Evolutionary conservation across 2,888 invertebrate genomes (phyloP).

Genomic region (Deroplatys truncata): DNA sequence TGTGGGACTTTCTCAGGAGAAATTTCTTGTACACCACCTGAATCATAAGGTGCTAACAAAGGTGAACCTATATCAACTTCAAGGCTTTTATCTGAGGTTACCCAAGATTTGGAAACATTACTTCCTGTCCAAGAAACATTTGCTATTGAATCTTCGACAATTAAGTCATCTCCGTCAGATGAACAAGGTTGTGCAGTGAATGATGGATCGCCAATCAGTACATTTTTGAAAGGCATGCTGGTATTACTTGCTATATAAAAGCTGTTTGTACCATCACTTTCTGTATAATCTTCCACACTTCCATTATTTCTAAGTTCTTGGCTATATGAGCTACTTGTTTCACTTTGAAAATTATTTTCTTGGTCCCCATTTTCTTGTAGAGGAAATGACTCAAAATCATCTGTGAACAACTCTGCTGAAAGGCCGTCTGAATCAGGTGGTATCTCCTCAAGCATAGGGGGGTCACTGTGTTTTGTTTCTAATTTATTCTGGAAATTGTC

Average conservation of each 20-base stretch:
- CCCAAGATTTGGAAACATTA: background rate
- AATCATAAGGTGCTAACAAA: background rate
- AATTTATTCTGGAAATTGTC: background rate
- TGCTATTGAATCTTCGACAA: background rate
- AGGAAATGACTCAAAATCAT: background rate
- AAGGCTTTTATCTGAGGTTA: background rate
- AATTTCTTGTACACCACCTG: background rate
- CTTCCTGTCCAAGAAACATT: background rate
- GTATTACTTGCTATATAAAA: background rate
- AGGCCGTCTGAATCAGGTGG: background rate
- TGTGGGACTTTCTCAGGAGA: background rate
- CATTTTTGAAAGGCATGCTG: background rate
- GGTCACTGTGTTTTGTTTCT: background rate
- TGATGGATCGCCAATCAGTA: slow-evolving; percentile 16
- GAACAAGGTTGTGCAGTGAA: slow-evolving; percentile 1
- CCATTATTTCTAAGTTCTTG: background rate
- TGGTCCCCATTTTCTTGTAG: background rate
- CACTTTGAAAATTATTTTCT: background rate
- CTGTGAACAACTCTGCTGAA: background rate
- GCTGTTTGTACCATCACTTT: background rate
- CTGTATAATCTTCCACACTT: background rate
- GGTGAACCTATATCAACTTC: background rate
- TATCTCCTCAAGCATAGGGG: background rate
- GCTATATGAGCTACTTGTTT: background rate
- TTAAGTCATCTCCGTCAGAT: slow-evolving; percentile 4